phyloP scores from a whole-genome alignment of 2,888 invertebrate species.

The Gymnoscelis rufifasciata region DNA sequence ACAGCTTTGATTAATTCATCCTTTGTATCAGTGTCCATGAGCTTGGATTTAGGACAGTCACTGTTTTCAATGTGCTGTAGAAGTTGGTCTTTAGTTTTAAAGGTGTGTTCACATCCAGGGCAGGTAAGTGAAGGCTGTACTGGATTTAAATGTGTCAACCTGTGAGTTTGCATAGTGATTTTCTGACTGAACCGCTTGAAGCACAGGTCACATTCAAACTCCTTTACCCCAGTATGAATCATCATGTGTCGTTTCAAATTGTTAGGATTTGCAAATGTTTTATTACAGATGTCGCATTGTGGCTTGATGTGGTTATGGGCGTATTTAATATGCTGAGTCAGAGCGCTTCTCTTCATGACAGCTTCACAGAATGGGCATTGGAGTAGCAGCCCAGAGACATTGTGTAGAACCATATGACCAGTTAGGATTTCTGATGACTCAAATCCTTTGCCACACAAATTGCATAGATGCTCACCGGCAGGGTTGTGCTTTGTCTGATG shows the following conservation, averaged over 20 bases:
- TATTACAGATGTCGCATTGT: conserved; percentile 58
- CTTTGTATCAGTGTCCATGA: conserved; percentile 44
- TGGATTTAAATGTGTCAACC: conserved; percentile 60
- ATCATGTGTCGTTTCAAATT: conserved; percentile 74
- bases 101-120: conserved; percentile 56
- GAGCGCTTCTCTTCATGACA: conserved; percentile 54
- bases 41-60: conserved; percentile 52
- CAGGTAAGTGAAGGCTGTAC: conserved; percentile 44
- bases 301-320: conserved; percentile 68
- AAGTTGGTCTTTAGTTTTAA: conserved; percentile 48
- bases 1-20: conserved; percentile 68
- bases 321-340: conserved; percentile 72
- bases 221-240: conserved; percentile 66
- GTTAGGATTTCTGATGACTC: conserved; percentile 67
- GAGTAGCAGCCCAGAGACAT: conserved; percentile 48
- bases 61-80: conserved; percentile 49
- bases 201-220: conserved; percentile 73
- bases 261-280: conserved; percentile 72
- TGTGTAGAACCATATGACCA: conserved; percentile 69
- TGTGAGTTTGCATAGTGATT: conserved; percentile 73
- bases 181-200: conserved; percentile 69
- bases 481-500: conserved; percentile 66
- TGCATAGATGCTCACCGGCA: conserved; percentile 60
- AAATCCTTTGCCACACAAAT: conserved; percentile 69
- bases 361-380: conserved; percentile 67